These are phyloP conservation scores for Rosalia funebris DNA, from an alignment of 2,888 invertebrate genomes.

Conservation along the genomic window DNA sequence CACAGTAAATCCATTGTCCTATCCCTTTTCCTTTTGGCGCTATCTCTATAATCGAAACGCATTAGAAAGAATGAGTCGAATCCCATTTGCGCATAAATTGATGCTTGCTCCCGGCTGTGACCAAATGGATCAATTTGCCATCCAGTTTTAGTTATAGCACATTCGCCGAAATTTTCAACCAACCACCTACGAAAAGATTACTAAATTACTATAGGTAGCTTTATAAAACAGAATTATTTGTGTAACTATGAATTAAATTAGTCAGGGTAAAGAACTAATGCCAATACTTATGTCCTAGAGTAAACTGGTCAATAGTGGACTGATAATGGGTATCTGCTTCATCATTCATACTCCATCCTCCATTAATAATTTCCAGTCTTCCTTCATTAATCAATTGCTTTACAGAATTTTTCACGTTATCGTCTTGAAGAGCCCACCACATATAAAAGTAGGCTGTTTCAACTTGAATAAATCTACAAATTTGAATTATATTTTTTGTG, in stretches of 20 bases:
- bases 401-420: conserved; percentile 66
- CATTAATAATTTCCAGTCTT: conserved; percentile 70
- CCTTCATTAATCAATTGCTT: conserved; percentile 70
- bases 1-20: conserved; percentile 77
- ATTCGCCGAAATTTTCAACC: conserved; percentile 74
- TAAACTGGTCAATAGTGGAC: conserved; percentile 76
- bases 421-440: conserved; percentile 79
- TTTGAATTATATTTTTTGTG: background rate
- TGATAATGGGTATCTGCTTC: conserved; percentile 76
- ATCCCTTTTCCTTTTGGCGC: conserved; percentile 67
- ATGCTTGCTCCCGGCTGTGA: conserved; percentile 84
- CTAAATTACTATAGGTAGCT: too few species aligned
- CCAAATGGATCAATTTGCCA: conserved; percentile 88
- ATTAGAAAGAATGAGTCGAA: conserved; percentile 79
- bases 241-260: too few species aligned
- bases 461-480: conserved; percentile 76
- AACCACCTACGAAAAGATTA: conserved; percentile 69
- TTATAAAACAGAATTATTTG: too few species aligned
- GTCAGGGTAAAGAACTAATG: too few species aligned
- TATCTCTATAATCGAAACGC: conserved; percentile 75
- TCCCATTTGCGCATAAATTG: conserved; percentile 75
- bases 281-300: conserved; percentile 73
- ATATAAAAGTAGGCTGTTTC: conserved; percentile 82
- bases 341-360: conserved; percentile 71
- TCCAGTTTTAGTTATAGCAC: conserved; percentile 75